Percentiles rank a stretch among this genome's conserved stretches.
phyloP scores from a whole-genome alignment of 2,113 vertebrate genomes.

The Leptosomus discolor region DNA sequence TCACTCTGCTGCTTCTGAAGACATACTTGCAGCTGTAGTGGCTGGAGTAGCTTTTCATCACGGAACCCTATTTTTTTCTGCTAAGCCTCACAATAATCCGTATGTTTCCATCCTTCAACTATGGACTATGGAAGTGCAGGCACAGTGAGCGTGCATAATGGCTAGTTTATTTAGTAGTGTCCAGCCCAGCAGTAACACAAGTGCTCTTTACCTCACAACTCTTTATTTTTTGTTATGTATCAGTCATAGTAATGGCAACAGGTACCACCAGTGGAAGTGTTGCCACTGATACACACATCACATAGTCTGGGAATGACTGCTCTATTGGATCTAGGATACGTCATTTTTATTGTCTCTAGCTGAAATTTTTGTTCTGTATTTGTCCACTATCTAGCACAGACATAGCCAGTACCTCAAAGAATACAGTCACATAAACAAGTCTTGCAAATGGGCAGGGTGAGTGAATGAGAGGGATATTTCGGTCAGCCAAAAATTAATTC shows the following conservation, averaged over 20 bases:
- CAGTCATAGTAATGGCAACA: background rate
- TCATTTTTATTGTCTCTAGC: background rate
- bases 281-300: background rate
- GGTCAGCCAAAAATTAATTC: background rate
- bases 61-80: background rate
- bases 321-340: background rate
- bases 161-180: background rate
- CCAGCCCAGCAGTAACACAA: background rate
- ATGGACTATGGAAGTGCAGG: background rate
- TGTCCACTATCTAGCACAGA: background rate
- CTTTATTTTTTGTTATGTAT: background rate
- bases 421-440: background rate
- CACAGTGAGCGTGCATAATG: background rate
- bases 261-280: background rate
- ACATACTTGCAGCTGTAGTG: background rate
- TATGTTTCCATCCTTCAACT: background rate
- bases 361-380: background rate
- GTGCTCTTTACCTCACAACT: background rate
- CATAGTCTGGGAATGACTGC: background rate
- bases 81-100: background rate
- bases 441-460: background rate
- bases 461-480: slow-evolving; percentile 13
- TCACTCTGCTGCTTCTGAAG: background rate
- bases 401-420: background rate
- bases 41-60: background rate